Conservation (phyloP, 2,113 vertebrate species). For the Sialia sialis region DNA sequence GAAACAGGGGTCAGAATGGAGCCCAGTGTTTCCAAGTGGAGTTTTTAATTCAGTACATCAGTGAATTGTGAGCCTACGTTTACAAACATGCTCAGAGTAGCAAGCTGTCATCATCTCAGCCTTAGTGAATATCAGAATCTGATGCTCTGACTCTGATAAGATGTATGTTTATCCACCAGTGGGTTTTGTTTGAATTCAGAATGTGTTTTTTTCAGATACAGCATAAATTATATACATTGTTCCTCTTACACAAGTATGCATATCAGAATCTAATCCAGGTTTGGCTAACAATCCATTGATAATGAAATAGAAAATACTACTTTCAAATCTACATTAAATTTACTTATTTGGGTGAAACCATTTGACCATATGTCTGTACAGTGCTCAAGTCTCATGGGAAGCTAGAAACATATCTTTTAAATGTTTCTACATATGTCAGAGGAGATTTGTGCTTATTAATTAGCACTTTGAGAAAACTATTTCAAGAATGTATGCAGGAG, state of each 20-base stretch:
- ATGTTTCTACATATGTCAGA: background rate
- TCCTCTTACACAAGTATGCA: background rate
- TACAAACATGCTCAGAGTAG: background rate
- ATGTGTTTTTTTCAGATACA: background rate
- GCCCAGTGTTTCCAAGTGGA: background rate
- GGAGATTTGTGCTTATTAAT: slow-evolving; percentile 4
- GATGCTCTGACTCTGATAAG: background rate
- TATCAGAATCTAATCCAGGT: background rate
- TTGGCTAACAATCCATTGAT: background rate
- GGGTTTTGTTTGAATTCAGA: background rate
- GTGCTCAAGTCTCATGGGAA: background rate
- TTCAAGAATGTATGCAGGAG: background rate
- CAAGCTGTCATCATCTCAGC: background rate
- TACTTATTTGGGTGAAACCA: background rate
- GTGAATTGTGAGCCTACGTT: background rate
- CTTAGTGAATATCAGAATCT: background rate
- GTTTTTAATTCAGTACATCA: background rate
- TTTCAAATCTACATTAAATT: background rate
- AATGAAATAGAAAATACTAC: background rate
- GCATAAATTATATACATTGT: background rate
- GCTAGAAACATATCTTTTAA: background rate
- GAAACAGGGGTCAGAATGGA: background rate
- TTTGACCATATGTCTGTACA: background rate
- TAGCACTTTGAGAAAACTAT: background rate
- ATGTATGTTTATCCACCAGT: background rate